Percentiles rank a stretch among this genome's conserved stretches.
These are phyloP conservation scores for Apamea crenata DNA, from an alignment of 2,888 invertebrate genomes.

Conservation along the genomic window DNA sequence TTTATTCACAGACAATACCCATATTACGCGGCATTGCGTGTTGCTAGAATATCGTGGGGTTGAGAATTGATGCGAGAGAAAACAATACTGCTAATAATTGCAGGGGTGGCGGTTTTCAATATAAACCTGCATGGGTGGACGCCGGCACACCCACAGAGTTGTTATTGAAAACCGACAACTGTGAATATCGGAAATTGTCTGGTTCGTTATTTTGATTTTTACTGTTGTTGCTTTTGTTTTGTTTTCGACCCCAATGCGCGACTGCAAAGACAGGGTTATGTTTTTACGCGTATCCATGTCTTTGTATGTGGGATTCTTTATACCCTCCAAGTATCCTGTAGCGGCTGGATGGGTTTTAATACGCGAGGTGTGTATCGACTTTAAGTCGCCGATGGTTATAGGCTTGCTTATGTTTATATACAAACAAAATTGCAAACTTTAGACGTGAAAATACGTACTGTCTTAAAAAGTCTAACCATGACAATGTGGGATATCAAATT, in stretches of 20 bases:
- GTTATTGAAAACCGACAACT: background rate
- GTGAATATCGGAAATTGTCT: background rate
- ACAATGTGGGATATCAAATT: background rate
- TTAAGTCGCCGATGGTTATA: background rate
- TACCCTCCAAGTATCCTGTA: background rate
- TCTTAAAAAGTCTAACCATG: background rate
- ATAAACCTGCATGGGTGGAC: too few species aligned
- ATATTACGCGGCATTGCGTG: background rate
- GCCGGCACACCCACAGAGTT: background rate
- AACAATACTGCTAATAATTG: background rate
- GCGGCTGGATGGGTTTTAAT: background rate
- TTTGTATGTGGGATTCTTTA: background rate
- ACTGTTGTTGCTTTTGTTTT: background rate
- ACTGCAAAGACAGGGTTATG: background rate
- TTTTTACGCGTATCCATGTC: background rate
- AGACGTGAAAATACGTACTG: background rate
- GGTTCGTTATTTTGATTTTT: background rate
- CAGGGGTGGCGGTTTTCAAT: background rate
- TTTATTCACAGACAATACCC: background rate
- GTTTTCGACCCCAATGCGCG: background rate
- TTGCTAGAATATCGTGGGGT: background rate
- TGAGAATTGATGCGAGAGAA: too few species aligned
- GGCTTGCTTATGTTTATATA: background rate
- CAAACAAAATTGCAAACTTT: background rate
- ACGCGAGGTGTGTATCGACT: background rate